phyloP scores from a whole-genome alignment of 2,797 vertebrate genomes.

The Melopsittacus undulatus region DNA sequence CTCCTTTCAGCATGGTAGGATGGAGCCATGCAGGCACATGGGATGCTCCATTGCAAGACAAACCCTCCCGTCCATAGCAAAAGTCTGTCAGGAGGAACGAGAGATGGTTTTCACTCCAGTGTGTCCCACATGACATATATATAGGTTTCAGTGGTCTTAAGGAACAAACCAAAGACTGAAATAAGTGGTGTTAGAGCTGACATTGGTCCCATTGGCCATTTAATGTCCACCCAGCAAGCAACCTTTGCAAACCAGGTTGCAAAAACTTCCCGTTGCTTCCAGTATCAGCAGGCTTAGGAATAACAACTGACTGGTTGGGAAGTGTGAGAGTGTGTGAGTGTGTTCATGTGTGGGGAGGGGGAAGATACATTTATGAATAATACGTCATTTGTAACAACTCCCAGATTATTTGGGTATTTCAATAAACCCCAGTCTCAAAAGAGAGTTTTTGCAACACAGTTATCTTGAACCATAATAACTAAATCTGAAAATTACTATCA shows the following conservation, averaged over 20 bases:
- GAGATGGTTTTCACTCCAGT: neutral
- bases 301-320: neutral
- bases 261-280: neutral
- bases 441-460: neutral
- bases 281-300: neutral
- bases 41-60: neutral
- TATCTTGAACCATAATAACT: neutral
- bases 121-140: neutral
- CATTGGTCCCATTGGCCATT: accelerated
- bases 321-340: neutral
- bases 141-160: neutral
- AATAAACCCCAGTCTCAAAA: neutral
- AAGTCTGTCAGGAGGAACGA: neutral
- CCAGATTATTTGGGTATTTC: neutral
- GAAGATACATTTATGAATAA: neutral
- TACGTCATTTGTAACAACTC: neutral
- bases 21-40: accelerated
- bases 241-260: neutral
- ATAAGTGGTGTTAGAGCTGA: neutral
- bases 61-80: neutral
- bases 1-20: neutral
- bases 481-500: constrained; percentile 13
- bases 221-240: neutral
- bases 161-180: neutral
- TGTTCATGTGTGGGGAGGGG: neutral